phyloP scores from a whole-genome alignment of 1,140 invertebrate species.

The Ostrea denselamellosa region DNA sequence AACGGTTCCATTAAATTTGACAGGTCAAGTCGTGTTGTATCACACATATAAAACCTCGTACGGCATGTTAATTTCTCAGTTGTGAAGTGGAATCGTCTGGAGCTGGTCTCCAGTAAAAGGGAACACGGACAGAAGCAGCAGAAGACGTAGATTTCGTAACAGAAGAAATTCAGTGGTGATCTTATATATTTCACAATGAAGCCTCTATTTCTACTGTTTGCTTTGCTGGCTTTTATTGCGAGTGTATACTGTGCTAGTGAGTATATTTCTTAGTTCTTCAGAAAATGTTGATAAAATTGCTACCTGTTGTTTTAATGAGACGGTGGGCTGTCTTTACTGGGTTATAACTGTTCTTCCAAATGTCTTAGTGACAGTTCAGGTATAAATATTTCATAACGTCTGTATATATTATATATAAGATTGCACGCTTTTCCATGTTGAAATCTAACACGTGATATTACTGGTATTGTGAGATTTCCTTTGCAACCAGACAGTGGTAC shows the following conservation, averaged over 20 bases:
- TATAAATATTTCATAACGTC: too few species aligned
- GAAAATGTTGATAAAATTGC: neutral
- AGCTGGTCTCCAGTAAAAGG: constrained; percentile 5
- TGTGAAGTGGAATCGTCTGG: neutral
- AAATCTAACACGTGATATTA: too few species aligned
- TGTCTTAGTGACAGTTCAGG: too few species aligned
- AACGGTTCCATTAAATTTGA: neutral
- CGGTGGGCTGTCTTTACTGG: neutral
- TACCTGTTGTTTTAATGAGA: neutral
- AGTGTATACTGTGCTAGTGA: constrained; percentile 7
- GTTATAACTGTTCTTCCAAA: neutral
- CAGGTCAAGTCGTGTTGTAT: neutral
- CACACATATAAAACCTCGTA: constrained; percentile 1
- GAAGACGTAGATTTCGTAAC: neutral
- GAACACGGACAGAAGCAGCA: neutral
- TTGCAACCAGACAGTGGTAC: neutral
- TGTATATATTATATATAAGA: neutral
- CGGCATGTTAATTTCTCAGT: neutral
- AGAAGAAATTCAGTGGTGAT: neutral
- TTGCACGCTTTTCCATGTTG: neutral
- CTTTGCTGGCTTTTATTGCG: neutral
- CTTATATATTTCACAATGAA: neutral
- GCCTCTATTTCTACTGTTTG: neutral
- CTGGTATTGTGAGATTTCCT: neutral
- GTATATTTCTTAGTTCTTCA: neutral